phyloP scores from a whole-genome alignment of 1,140 invertebrate species.

The Pomacea maculata region DNA sequence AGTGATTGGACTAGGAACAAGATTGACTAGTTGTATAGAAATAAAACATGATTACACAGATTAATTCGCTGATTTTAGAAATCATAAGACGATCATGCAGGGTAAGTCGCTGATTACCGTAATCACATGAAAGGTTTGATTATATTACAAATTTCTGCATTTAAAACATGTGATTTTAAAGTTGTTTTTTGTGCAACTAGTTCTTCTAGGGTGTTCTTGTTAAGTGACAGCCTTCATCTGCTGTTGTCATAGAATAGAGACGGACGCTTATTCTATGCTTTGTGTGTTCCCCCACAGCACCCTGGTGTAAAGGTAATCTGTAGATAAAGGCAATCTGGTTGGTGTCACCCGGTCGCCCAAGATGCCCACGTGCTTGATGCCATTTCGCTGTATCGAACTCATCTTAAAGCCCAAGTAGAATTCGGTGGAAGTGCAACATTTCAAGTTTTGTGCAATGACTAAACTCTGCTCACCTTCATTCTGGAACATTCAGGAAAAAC shows the following conservation, averaged over 20 bases:
- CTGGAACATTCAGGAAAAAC: no score
- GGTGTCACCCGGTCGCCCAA: background rate
- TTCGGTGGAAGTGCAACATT: background rate
- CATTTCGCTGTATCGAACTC: background rate
- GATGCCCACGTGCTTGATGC: background rate
- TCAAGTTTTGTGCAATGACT: background rate
- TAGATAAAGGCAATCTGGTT: background rate
- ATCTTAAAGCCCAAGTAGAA: background rate
- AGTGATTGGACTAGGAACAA: background rate
- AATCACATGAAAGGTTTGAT: background rate
- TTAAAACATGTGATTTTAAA: background rate
- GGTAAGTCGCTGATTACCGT: background rate
- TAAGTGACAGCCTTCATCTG: background rate
- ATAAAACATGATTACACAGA: no score
- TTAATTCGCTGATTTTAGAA: no score
- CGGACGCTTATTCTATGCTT: background rate
- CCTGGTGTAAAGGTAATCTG: slow-evolving; percentile 1
- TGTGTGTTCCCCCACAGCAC: slow-evolving; percentile 1
- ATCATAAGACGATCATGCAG: no score
- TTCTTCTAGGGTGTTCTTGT: background rate
- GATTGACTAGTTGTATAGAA: background rate
- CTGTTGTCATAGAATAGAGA: background rate
- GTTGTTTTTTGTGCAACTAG: background rate
- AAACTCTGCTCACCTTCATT: no score
- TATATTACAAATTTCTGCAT: background rate